Conservation (phyloP, 2,113 vertebrate genomes). For the Atractosteus spatula region DNA sequence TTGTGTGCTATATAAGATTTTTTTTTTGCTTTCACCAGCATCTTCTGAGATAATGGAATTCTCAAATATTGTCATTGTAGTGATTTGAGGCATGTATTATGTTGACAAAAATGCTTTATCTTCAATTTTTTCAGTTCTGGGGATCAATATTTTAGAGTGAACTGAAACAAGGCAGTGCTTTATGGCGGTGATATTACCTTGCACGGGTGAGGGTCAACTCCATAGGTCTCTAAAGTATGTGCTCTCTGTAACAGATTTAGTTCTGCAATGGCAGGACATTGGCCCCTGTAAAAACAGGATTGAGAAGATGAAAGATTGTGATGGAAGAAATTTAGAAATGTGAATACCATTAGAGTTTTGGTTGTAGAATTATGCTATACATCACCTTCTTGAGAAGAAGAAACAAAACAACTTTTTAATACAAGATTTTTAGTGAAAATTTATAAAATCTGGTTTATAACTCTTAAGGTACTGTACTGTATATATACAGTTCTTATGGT, state of each 20-base stretch:
- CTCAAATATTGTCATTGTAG: background rate
- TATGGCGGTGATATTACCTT: slow-evolving; percentile 71
- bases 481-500: too few relatives aligned
- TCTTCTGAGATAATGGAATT: background rate
- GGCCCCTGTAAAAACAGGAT: slow-evolving; percentile 70
- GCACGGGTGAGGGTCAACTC: slow-evolving; percentile 96
- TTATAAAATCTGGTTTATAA: too few relatives aligned
- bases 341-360: too few relatives aligned
- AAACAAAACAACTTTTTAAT: too few relatives aligned
- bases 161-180: background rate
- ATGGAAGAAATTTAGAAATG: background rate
- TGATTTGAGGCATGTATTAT: background rate
- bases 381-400: too few relatives aligned
- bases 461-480: too few relatives aligned
- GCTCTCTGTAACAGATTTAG: slow-evolving; percentile 91
- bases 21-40: background rate
- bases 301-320: background rate
- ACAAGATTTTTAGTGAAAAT: too few relatives aligned
- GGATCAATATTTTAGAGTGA: too few relatives aligned
- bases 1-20: too few relatives aligned
- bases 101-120: too few relatives aligned
- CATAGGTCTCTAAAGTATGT: slow-evolving; percentile 90
- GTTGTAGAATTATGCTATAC: too few relatives aligned
- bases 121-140: too few relatives aligned
- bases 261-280: slow-evolving; percentile 83